Conservation (phyloP, 2,113 vertebrate genomes). For the Pluvianellus socialis region DNA sequence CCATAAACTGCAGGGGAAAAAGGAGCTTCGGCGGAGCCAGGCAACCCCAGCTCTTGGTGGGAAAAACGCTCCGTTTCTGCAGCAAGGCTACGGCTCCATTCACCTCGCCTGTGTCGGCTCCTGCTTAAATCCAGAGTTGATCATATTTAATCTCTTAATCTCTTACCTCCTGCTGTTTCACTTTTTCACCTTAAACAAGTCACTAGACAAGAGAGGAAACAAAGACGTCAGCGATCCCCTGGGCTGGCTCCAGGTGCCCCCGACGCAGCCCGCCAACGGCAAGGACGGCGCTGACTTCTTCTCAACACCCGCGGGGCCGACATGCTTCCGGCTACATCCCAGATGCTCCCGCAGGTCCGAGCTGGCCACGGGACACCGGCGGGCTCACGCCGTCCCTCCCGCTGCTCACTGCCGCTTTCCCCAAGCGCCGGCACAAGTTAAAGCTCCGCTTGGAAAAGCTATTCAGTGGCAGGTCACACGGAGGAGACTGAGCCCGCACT, state of each 20-base stretch:
- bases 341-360: background rate
- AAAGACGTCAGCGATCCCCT: background rate
- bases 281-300: background rate
- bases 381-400: background rate
- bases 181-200: slow-evolving; percentile 19
- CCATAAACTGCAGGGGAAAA: background rate
- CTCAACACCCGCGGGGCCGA: rapidly evolving
- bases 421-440: background rate
- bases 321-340: rapidly evolving
- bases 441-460: background rate
- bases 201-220: background rate
- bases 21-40: background rate
- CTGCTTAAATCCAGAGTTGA: background rate
- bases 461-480: background rate
- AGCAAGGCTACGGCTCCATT: background rate
- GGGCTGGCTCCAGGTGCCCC: background rate
- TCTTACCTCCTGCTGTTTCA: slow-evolving; percentile 21
- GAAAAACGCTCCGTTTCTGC: background rate
- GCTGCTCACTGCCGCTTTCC: background rate
- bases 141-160: background rate
- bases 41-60: background rate
- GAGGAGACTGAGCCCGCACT: background rate
- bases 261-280: rapidly evolving
- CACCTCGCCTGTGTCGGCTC: background rate
- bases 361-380: background rate